Evolutionary conservation across 2,888 invertebrate species (phyloP), one percentile per base, ranked within the genome.

Genomic region (Tineola bisselliella): DNA sequence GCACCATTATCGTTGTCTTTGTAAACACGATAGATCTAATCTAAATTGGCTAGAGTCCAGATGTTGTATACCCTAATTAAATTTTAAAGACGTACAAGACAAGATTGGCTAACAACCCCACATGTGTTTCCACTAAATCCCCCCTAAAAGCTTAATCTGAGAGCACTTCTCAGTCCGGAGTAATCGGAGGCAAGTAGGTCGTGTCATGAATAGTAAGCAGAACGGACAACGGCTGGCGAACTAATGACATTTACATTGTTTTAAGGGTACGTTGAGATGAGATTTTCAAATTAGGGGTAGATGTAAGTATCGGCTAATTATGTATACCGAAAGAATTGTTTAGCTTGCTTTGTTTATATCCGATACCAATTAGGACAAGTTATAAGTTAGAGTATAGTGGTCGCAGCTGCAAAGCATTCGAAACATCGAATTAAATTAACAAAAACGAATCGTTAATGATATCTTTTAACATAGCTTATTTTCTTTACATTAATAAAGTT

Each of bases 181-280:
- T 79, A 80, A 81, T 81, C 75, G 76, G 73, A 75, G 72, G 72
- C 72, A 70, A 70, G 67, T 70, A 67, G 69, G 68, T 69, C 72
- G 70, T 70, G 74, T 80, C 79, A 80, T 84, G 84, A 84, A 84
- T 84, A 83, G 81, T 74, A 75, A 83, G 70, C 69, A 18, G 60
- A 25, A 25, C 54, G 54, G 54, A 54, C 54, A 25, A 25, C 54
- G 25, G 54, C 54, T 54, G 19, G 19, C n/a, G 17, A 25, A 54
- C 54, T 54, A 54, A 54, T 54, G 54, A 54, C 18, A 54, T 54
- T 54, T 54, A 25, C 54, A 54, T 25, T 54, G 25, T 54, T 54
- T 54, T 54, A 25, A 25, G 54, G 54, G 19, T 11, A 54, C 25
- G 10, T 17, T 48, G 48, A 48, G 15, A 38, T 38, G 10, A 38